phyloP scores from a whole-genome alignment of 2,888 invertebrate genomes.

The Stramonita haemastoma region DNA sequence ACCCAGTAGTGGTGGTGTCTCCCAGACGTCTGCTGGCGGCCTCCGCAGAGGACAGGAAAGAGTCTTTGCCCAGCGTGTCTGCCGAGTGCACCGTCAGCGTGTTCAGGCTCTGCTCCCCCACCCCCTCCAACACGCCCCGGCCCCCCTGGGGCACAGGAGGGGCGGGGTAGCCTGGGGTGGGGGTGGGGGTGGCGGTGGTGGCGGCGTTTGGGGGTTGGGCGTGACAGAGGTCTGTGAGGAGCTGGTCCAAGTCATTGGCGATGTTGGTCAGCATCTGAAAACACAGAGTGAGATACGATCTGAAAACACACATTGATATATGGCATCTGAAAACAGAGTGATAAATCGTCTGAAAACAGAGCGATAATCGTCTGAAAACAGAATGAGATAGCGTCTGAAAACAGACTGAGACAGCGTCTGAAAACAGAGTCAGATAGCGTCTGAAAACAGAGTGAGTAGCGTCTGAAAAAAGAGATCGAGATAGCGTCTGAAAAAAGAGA shows the following conservation, averaged over 20 bases:
- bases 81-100: conserved; percentile 39
- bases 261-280: conserved; percentile 51
- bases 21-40: conserved; percentile 45
- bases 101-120: conserved; percentile 5
- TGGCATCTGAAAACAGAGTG: conserved; percentile 42
- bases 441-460: too few relatives aligned
- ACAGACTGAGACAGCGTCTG: conserved; percentile 43
- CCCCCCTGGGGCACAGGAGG: not conserved
- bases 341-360: too few relatives aligned
- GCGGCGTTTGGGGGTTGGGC: not conserved
- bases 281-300: not conserved
- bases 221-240: conserved; percentile 45
- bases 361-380: conserved; percentile 40
- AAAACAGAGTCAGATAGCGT: too few relatives aligned
- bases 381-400: too few relatives aligned
- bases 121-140: not conserved
- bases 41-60: conserved; percentile 48
- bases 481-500: conserved; percentile 44
- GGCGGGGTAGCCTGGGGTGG: not conserved
- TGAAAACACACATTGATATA: too few relatives aligned
- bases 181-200: not conserved
- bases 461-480: too few relatives aligned
- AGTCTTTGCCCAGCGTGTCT: conserved; percentile 49
- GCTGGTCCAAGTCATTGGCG: conserved; percentile 47
- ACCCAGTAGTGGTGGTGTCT: conserved; percentile 39